Base-by-base conservation (phyloP, 2,797 vertebrate species). In the Serranus cabrilla region DNA sequence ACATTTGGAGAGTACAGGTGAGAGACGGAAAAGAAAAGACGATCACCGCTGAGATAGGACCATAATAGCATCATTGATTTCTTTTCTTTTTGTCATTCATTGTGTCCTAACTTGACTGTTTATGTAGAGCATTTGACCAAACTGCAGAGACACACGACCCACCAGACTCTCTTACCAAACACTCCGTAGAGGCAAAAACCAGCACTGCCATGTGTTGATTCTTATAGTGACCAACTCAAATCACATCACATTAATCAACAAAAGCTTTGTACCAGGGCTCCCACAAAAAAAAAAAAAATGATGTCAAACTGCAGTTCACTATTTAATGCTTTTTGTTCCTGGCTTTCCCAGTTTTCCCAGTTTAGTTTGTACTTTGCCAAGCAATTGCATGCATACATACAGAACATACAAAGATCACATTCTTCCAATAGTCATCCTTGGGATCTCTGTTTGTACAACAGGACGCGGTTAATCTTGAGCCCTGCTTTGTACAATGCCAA, bases 1-100 rank as follows among this genome's bases (percentile, higher is more conserved):
- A 99, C 98, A 0, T 99, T 99, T 91, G 98, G 98, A 86, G 98
- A 99, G 92, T 99, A 99, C 94, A 99, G 98, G 98, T 99, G 87
- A 96, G 95, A 23, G 10, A 78, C 1, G 50, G 63, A 45, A 31
- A 23, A 23, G 14, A 20, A 23, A 40, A 63, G 14, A 50, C n/a
- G n/a, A n/a, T n/a, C 14, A 9, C 40, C 10, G 8, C 27, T 14
- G 2, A 18, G 21, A 37, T 11, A 9, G 21, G 1, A 59, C 49
- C 65, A 0, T 63, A 16, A 40, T n/a, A n/a, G n/a, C n/a, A n/a
- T n/a, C n/a, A n/a, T n/a, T n/a, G 20, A 34, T 39, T 21, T 43
- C 6, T 13, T 61, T 49, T 34, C 14, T 60, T 37, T 56, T 17
- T n/a, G 49, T 47, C 17, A n/a, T 60, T 70, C 25, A n/a, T 46